A percentile compares a stretch with the other conserved stretches of the same genome.
phyloP scores from a whole-genome alignment of 2,888 invertebrate species.

The Ormia ochracea region DNA sequence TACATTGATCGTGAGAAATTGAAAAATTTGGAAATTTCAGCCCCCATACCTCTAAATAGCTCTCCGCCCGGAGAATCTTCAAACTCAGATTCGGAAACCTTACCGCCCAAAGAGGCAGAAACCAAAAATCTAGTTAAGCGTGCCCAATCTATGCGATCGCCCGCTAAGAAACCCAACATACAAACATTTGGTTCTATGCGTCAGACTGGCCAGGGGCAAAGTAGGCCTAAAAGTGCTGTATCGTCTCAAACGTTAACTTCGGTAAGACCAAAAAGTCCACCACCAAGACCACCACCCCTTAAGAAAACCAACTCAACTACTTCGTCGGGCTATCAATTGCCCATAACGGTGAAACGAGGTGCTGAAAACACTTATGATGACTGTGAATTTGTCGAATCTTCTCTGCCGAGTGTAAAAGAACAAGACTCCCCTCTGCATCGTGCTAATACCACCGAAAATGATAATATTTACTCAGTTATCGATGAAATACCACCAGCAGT shows the following conservation, averaged over 20 bases:
- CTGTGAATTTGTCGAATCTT: slow-evolving; percentile 81
- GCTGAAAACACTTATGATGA: slow-evolving; percentile 84
- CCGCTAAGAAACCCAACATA: slow-evolving; percentile 79
- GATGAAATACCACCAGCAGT: slow-evolving; percentile 83
- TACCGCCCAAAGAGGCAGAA: slow-evolving; percentile 77
- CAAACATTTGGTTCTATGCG: slow-evolving; percentile 91
- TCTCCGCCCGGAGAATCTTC: slow-evolving; percentile 80
- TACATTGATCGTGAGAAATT: slow-evolving; percentile 84
- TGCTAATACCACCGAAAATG: slow-evolving; percentile 78
- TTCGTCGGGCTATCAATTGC: slow-evolving; percentile 80
- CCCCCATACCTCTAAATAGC: slow-evolving; percentile 82
- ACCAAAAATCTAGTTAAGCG: slow-evolving; percentile 80
- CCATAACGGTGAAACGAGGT: slow-evolving; percentile 72
- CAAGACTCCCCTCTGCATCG: slow-evolving; percentile 78
- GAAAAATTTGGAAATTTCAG: slow-evolving; percentile 87
- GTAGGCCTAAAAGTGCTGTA: slow-evolving; percentile 85
- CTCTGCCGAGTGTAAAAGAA: slow-evolving; percentile 82
- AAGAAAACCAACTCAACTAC: slow-evolving; percentile 77
- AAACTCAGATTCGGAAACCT: slow-evolving; percentile 75
- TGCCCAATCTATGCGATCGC: slow-evolving; percentile 89
- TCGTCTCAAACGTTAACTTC: slow-evolving; percentile 61
- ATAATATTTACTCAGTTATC: slow-evolving; percentile 92
- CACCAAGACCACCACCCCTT: slow-evolving; percentile 78
- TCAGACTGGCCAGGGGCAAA: slow-evolving; percentile 79
- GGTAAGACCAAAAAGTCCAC: slow-evolving; percentile 84